These are phyloP conservation scores for Agelastica alni DNA, from an alignment of 2,888 invertebrate species.

Conservation along the genomic window DNA sequence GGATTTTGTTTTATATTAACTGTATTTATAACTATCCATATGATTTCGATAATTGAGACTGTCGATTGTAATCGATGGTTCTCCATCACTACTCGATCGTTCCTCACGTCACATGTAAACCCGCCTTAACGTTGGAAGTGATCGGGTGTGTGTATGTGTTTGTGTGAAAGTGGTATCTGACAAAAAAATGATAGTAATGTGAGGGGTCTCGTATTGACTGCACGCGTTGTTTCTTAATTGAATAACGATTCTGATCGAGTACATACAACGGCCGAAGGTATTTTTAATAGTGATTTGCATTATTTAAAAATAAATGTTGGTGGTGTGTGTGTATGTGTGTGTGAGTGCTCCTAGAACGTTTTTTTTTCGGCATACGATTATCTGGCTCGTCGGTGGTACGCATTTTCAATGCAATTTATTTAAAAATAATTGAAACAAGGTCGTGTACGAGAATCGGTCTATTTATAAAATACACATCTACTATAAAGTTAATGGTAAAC, in stretches of 20 bases:
- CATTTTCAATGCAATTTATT: conserved; percentile 7
- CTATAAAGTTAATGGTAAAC: too few species aligned
- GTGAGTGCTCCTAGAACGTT: neutral
- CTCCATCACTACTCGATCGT: too few species aligned
- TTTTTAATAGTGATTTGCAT: conserved; percentile 5
- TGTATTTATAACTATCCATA: too few species aligned
- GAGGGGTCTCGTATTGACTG: neutral
- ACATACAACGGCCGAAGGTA: neutral
- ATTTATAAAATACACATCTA: neutral
- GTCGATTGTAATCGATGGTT: too few species aligned
- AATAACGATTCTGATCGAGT: neutral
- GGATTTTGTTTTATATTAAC: too few species aligned
- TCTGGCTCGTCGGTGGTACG: neutral
- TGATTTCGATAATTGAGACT: too few species aligned
- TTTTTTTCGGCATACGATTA: neutral
- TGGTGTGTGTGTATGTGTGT: too few species aligned
- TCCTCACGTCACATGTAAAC: too few species aligned
- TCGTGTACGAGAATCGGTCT: conserved; percentile 5
- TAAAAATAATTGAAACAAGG: conserved; percentile 19
- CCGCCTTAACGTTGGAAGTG: neutral
- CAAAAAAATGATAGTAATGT: neutral
- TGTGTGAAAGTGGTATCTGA: neutral
- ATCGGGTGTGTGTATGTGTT: too few species aligned
- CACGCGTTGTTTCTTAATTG: neutral
- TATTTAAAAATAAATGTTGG: conserved; percentile 14